Evolutionary conservation across 2,113 vertebrate genomes (phyloP).

Genomic region (Boulengeromyrus knoepffleri): DNA sequence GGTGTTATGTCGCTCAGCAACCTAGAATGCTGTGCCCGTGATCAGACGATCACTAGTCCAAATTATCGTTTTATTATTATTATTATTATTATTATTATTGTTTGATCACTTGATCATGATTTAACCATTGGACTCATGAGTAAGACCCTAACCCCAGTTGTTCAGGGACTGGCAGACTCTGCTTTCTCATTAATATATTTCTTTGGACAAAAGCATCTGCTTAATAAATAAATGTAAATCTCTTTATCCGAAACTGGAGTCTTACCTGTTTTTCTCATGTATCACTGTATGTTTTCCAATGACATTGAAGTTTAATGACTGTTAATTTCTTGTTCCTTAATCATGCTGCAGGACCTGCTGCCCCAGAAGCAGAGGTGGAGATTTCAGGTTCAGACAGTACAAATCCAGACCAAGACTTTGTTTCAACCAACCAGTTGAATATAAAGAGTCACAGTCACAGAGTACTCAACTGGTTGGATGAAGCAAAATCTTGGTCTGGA

Average conservation of each 20-base stretch:
- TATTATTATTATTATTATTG: neutral
- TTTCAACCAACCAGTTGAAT: too few species aligned
- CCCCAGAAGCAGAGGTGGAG: neutral
- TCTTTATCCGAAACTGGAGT: neutral
- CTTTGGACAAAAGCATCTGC: neutral
- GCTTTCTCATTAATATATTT: neutral
- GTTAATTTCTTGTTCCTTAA: neutral
- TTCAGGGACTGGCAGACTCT: neutral
- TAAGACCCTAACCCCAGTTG: neutral
- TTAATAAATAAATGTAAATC: neutral
- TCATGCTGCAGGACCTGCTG: neutral
- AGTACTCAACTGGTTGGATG: too few species aligned
- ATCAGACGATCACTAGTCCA: neutral
- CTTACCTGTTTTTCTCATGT: neutral
- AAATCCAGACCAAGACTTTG: too few species aligned
- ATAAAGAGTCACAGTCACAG: too few species aligned
- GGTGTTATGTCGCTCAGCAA: neutral
- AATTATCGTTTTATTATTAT: neutral
- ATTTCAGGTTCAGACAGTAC: too few species aligned
- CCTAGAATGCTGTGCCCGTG: neutral
- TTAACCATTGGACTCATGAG: neutral
- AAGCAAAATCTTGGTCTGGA: too few species aligned
- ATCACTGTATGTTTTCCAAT: neutral
- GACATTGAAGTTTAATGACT: neutral
- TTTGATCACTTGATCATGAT: neutral